Conservation (phyloP, 1,140 invertebrate species). For the Bacillus rossius region DNA sequence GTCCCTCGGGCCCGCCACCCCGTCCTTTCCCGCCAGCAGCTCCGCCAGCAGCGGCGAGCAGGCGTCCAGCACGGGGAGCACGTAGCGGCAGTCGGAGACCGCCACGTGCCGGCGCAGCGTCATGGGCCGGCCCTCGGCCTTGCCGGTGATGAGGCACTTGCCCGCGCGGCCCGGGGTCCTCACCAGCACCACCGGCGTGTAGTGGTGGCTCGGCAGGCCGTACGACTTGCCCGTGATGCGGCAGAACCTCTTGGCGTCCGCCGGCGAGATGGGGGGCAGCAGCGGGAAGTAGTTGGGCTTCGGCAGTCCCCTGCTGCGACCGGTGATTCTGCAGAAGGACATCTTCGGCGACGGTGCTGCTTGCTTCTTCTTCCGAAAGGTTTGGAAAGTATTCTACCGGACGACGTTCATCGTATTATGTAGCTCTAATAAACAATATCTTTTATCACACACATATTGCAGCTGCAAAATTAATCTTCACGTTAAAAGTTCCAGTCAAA, state of each 20-base stretch:
- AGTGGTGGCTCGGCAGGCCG: constrained; percentile 67
- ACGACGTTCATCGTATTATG: too few species aligned
- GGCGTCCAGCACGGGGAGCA: constrained; percentile 62
- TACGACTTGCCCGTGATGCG: constrained; percentile 77
- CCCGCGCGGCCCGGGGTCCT: constrained; percentile 45
- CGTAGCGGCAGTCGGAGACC: constrained; percentile 65
- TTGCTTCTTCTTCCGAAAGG: too few species aligned
- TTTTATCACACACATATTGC: too few species aligned
- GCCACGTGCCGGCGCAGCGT: constrained; percentile 46
- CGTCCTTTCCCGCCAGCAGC: constrained; percentile 53
- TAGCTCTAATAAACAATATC: too few species aligned
- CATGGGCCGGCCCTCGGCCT: constrained; percentile 41
- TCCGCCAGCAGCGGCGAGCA: constrained; percentile 53
- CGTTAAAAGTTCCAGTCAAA: too few species aligned
- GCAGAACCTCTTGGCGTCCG: constrained; percentile 71
- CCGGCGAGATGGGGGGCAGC: constrained; percentile 71
- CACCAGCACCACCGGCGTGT: constrained; percentile 65
- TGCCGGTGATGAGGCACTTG: constrained; percentile 60
- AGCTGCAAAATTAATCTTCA: too few species aligned
- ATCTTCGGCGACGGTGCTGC: constrained; percentile 34
- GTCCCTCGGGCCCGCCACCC: constrained; percentile 19
- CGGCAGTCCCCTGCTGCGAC: constrained; percentile 68
- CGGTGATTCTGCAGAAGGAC: constrained; percentile 77
- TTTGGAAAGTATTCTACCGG: too few species aligned
- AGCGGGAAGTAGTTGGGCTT: constrained; percentile 80